phyloP scores from a whole-genome alignment of 2,888 invertebrate genomes.

The Anthoptus insignis region DNA sequence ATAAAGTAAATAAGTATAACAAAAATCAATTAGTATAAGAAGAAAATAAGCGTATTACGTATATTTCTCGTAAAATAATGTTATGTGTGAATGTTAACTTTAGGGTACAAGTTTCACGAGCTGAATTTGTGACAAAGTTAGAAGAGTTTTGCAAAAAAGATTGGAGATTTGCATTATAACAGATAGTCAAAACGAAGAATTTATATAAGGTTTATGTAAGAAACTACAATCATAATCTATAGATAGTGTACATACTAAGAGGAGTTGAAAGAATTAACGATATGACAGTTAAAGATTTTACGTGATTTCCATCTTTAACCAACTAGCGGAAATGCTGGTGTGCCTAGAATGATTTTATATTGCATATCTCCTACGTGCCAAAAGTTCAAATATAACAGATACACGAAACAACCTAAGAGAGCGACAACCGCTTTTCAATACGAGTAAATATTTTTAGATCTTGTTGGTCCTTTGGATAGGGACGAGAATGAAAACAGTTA shows the following conservation, averaged over 20 bases:
- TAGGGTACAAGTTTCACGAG: constrained; percentile 25
- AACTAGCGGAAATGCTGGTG: constrained; percentile 34
- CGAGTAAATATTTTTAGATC: constrained; percentile 43
- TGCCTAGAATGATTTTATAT: constrained; percentile 25
- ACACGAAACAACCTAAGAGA: constrained; percentile 36
- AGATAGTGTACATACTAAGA: constrained; percentile 23
- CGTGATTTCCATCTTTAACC: constrained; percentile 29
- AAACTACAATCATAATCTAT: constrained; percentile 14
- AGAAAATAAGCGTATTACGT: constrained; percentile 6
- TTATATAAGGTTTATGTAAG: constrained; percentile 23
- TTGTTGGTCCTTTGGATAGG: constrained; percentile 42
- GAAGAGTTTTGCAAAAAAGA: constrained; percentile 1
- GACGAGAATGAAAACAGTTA: constrained; percentile 33
- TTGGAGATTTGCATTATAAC: constrained; percentile 5
- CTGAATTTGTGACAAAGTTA: too few relatives aligned
- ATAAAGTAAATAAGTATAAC: neutral
- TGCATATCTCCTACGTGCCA: constrained; percentile 23
- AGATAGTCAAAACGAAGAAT: constrained; percentile 21
- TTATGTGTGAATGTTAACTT: constrained; percentile 17
- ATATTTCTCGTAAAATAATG: constrained; percentile 7
- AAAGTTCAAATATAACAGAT: constrained; percentile 19
- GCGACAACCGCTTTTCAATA: constrained; percentile 40
- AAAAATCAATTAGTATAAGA: neutral
- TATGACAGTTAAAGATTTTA: constrained; percentile 14
- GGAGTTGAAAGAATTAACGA: constrained; percentile 22